Base-by-base conservation (phyloP, 2,888 invertebrate genomes). In the Penaeus monodon region DNA sequence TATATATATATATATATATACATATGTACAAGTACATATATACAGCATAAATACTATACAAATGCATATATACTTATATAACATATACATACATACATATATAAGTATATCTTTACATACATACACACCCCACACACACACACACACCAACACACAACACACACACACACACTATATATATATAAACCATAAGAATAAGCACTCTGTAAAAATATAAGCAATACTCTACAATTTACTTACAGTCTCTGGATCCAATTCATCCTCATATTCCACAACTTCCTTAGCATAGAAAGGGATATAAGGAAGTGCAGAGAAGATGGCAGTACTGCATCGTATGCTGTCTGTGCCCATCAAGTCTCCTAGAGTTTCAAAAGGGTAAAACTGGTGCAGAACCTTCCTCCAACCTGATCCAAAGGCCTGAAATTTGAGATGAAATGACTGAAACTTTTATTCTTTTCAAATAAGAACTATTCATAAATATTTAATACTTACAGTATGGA, bases 341-440 rank as follows among this genome's bases (percentile, higher is more conserved):
- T 29, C 29, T 27, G 17, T 44, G 38, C 27, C 17, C 66, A 84
- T 1, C 7, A 66, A 24, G n/a, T 78, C 49, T 38, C n/a, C 8
- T 0, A 84, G 49, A 49, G n/a, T 44, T 22, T 84, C 24, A 44
- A 84, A 84, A 22, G 84, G 66, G 49, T 84, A 84, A 49, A 78
- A 84, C 12, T 44, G 84, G 6, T 65, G 68, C 49, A 84, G n/a
- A 17, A 66, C 20, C 10, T 68, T 66, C 66, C 33, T 20, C 68
- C 64, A 84, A 27, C 22, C 22, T 49, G 68, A 22, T 63, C 33
- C 64, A 20, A 79, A 49, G 20, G 84, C 78, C 84, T 79, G 73
- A 68, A 73, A 77, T 27, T 57, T 20, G 17, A 57, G 14, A 17
- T 57, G 17, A 17, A 17, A 1, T 20, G 17, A 17, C 57, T 49